Evolutionary conservation across 2,888 invertebrate species (phyloP).

Genomic region (Cremastobaeus sp.): DNA sequence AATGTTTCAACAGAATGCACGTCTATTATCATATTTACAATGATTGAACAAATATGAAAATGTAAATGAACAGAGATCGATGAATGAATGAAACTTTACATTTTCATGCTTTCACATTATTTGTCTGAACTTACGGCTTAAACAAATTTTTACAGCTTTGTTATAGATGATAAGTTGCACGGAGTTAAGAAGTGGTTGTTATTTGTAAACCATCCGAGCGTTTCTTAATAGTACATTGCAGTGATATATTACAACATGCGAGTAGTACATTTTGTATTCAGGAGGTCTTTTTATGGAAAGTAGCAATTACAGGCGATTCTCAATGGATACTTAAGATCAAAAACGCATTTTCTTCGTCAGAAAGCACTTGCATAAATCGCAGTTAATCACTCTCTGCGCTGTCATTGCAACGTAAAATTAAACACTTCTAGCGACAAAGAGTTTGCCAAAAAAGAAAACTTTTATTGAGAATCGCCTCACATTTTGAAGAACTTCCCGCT

Average conservation of each 20-base stretch:
- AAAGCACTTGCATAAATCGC: too few species aligned
- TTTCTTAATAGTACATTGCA: not conserved
- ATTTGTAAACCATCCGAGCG: not conserved
- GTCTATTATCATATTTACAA: slow-evolving; percentile 38
- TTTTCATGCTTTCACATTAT: slow-evolving; percentile 38
- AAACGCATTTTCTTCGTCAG: too few species aligned
- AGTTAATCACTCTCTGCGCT: too few species aligned
- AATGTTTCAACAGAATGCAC: slow-evolving; percentile 50
- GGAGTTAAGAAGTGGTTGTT: slow-evolving; percentile 17
- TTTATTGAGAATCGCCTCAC: too few species aligned
- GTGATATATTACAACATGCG: slow-evolving; percentile 43
- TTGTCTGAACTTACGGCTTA: not conserved
- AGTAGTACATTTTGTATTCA: slow-evolving; percentile 14
- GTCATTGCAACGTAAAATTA: too few species aligned
- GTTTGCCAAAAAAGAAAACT: too few species aligned
- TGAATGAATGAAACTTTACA: slow-evolving; percentile 7
- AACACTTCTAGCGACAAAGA: too few species aligned
- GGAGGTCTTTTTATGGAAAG: too few species aligned
- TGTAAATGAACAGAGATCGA: slow-evolving; percentile 13
- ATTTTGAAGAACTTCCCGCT: too few species aligned
- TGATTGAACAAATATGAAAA: slow-evolving; percentile 31
- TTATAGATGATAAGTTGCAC: slow-evolving; percentile 5
- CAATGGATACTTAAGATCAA: too few species aligned
- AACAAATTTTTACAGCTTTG: slow-evolving; percentile 3
- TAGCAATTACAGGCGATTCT: too few species aligned